Evolutionary conservation across 2,888 invertebrate species (phyloP).

Genomic region (Cotesia congregata): DNA sequence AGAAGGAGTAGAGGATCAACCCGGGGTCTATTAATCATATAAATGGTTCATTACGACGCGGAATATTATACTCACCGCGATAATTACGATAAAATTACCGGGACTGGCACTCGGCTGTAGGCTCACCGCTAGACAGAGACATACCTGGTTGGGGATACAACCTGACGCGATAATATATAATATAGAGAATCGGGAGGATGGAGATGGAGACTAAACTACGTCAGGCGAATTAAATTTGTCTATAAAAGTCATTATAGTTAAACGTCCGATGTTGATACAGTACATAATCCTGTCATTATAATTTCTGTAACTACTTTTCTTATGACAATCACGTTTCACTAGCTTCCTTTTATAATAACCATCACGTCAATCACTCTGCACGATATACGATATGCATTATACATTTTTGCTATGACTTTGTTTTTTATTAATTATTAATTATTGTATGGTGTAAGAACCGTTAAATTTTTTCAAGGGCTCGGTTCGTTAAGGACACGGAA

Average conservation of each 20-base stretch:
- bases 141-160: background rate
- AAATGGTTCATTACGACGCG: slow-evolving; percentile 63
- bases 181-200: background rate
- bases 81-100: slow-evolving; percentile 62
- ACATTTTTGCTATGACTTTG: background rate
- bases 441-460: background rate
- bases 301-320: slow-evolving; percentile 20
- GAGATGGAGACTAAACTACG: background rate
- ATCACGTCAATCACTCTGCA: background rate
- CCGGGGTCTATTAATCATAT: slow-evolving; percentile 67
- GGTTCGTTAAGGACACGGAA: too few species aligned
- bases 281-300: slow-evolving; percentile 40
- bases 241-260: slow-evolving; percentile 40
- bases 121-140: background rate
- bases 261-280: background rate
- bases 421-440: slow-evolving; percentile 6
- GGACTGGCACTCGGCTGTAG: background rate
- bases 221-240: slow-evolving; percentile 45
- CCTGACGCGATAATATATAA: background rate
- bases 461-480: too few species aligned
- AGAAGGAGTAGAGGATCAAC: slow-evolving; percentile 29
- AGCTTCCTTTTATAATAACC: slow-evolving; percentile 27
- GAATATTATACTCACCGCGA: slow-evolving; percentile 57
- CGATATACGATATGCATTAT: background rate
- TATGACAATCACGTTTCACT: slow-evolving; percentile 25